These are phyloP conservation scores for Neomonachus schauinslandi DNA, from an alignment of 2,113 vertebrate species.

Conservation along the genomic window DNA sequence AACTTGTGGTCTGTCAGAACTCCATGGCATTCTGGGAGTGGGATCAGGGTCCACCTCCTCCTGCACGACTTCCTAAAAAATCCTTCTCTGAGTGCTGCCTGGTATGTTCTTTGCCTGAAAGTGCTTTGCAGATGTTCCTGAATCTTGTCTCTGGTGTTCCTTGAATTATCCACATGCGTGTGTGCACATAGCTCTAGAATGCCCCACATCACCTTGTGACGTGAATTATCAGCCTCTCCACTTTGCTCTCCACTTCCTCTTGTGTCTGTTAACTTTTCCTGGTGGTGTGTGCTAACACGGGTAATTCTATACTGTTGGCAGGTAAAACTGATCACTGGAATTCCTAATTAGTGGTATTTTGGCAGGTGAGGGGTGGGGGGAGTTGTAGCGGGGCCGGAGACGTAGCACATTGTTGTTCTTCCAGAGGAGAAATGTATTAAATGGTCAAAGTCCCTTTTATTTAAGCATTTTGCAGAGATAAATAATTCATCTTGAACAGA, in stretches of 20 bases:
- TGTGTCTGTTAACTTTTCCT: constrained; percentile 11
- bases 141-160: not conserved
- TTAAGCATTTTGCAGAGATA: not conserved
- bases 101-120: constrained; percentile 91
- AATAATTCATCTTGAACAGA: not conserved
- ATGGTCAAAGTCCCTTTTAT: not conserved
- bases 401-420: constrained; percentile 35
- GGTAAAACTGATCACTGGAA: not conserved
- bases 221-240: not conserved
- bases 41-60: constrained; percentile 92
- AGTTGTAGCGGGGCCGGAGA: not conserved
- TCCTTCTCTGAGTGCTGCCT: constrained; percentile 96
- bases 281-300: not conserved
- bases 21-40: constrained; percentile 97
- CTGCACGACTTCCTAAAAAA: constrained; percentile 95
- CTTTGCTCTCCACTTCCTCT: not conserved
- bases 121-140: constrained; percentile 66
- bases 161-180: not conserved
- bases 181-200: not conserved
- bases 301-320: not conserved
- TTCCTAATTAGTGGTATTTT: not conserved
- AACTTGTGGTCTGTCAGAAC: constrained; percentile 92
- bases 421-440: not conserved
- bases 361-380: not conserved
- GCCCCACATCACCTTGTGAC: not conserved